Conservation (phyloP, 2,797 vertebrate genomes). For the Gymnoscopelus braueri region DNA sequence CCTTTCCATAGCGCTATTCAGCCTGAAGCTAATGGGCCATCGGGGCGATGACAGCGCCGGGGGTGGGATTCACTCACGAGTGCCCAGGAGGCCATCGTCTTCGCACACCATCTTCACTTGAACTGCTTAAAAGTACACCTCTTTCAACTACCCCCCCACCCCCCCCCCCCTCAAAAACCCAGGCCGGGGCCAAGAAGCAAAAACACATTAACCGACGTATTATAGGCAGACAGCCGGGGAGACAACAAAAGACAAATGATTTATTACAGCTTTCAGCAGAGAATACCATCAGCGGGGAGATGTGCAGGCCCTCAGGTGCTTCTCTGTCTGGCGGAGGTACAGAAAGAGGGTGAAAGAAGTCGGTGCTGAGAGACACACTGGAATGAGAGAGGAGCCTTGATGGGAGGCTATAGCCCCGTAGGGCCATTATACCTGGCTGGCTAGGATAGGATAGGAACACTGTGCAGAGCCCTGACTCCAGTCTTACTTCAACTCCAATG, state of each 20-base stretch:
- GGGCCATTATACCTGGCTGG: neutral
- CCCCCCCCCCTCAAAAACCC: constrained; percentile 11
- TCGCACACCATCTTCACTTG: constrained; percentile 50
- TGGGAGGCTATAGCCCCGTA: neutral
- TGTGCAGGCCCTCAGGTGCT: constrained; percentile 69
- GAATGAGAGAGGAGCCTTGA: constrained; percentile 68
- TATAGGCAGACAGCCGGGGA: constrained; percentile 53
- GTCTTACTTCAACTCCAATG: no score
- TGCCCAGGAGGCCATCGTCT: constrained; percentile 37
- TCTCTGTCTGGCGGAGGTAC: constrained; percentile 49
- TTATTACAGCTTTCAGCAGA: constrained; percentile 80
- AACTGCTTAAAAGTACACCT: constrained; percentile 55
- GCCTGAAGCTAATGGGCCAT: constrained; percentile 72
- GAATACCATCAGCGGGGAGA: constrained; percentile 67
- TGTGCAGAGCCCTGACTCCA: no score
- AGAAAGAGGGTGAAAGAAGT: constrained; percentile 49
- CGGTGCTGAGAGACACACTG: constrained; percentile 75
- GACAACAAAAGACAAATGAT: constrained; percentile 79
- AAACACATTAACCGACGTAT: constrained; percentile 69
- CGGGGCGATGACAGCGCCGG: constrained; percentile 71
- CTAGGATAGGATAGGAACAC: no score
- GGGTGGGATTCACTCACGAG: constrained; percentile 59
- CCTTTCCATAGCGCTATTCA: constrained; percentile 56
- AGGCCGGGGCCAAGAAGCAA: constrained; percentile 36
- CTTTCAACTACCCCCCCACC: constrained; percentile 58